Evolutionary conservation across 1,140 invertebrate species (phyloP).

Genomic region (Bombus breviceps): DNA sequence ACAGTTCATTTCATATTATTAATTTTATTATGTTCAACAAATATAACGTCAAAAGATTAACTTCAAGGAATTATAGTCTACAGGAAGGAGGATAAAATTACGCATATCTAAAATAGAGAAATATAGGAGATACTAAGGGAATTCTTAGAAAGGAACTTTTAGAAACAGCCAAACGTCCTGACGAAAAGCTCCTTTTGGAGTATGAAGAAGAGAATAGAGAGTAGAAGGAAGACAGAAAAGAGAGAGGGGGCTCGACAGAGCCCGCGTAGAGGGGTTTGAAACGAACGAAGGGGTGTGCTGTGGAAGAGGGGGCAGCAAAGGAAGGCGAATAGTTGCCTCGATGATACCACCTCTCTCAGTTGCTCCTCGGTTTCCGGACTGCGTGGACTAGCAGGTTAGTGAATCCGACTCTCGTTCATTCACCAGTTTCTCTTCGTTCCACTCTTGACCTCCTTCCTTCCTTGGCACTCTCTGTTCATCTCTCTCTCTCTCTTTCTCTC

Average conservation of each 20-base stretch:
- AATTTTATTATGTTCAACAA: neutral
- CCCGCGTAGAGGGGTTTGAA: conserved; percentile 18
- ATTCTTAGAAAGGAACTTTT: neutral
- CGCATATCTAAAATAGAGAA: neutral
- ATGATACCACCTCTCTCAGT: conserved; percentile 66
- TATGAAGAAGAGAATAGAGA: neutral
- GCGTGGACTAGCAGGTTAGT: conserved; percentile 66
- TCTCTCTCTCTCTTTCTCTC: conserved; percentile 28
- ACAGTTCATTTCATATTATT: neutral
- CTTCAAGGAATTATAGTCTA: neutral
- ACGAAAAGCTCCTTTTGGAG: neutral
- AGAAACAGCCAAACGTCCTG: neutral
- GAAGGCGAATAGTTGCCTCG: conserved; percentile 62
- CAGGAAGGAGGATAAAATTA: neutral
- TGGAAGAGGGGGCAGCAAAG: conserved; percentile 49
- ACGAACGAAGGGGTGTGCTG: conserved; percentile 26
- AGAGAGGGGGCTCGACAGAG: neutral
- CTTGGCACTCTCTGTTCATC: conserved; percentile 20
- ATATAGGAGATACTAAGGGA: neutral
- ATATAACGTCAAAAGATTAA: neutral
- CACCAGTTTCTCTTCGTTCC: conserved; percentile 58
- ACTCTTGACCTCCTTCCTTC: conserved; percentile 45
- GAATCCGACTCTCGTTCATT: conserved; percentile 65
- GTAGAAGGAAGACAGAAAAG: neutral
- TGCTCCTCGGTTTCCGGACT: conserved; percentile 67